Conservation (phyloP, 2,888 invertebrate species). For the Proisotoma minuta region DNA sequence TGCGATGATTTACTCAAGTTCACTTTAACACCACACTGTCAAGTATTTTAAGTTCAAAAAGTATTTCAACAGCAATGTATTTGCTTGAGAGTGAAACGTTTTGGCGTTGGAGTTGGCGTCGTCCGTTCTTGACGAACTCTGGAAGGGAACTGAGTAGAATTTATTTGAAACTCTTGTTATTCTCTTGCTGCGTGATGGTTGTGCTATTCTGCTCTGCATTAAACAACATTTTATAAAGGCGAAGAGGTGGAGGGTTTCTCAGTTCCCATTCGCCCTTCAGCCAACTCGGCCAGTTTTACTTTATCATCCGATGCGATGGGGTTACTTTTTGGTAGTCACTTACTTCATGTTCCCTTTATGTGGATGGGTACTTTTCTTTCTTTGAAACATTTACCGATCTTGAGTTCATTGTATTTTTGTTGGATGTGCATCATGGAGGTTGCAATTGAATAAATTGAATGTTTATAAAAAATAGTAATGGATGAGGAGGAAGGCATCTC, state of each 20-base stretch:
- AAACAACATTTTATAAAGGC: background rate
- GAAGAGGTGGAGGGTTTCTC: background rate
- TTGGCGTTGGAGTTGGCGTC: conserved; percentile 19
- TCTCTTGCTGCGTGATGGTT: background rate
- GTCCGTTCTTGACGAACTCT: conserved; percentile 28
- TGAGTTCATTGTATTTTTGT: background rate
- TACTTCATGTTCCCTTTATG: background rate
- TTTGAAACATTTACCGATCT: background rate
- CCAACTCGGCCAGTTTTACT: background rate
- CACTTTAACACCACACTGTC: background rate
- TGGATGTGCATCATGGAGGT: background rate
- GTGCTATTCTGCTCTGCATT: background rate
- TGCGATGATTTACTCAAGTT: background rate
- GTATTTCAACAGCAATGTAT: background rate
- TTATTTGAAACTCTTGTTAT: background rate
- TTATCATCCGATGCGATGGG: background rate
- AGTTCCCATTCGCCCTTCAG: background rate
- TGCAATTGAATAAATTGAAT: background rate
- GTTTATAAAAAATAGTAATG: background rate
- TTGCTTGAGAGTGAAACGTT: conserved; percentile 1
- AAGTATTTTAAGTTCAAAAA: background rate
- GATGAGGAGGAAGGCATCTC: background rate
- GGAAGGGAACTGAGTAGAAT: conserved; percentile 39
- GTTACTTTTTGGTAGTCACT: background rate
- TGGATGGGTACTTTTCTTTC: background rate